Percentiles rank a stretch among this genome's conserved stretches.
These are phyloP conservation scores for Rhinichthys klamathensis DNA, from an alignment of 2,113 vertebrate genomes.

Conservation along the genomic window DNA sequence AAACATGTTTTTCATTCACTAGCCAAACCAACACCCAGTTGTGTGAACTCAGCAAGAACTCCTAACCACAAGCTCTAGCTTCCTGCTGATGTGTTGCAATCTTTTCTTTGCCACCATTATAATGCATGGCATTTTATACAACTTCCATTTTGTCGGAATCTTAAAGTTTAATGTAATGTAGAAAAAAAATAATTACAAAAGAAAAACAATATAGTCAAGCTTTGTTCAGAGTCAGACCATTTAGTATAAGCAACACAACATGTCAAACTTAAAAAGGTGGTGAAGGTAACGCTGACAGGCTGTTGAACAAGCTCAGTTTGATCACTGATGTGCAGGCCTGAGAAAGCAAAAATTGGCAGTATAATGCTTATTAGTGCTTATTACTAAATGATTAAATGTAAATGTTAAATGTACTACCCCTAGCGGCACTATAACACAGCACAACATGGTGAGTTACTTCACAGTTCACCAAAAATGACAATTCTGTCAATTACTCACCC, in stretches of 20 bases:
- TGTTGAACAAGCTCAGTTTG: not conserved
- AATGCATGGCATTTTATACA: not conserved
- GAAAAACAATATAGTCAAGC: not conserved
- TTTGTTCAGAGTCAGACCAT: not conserved
- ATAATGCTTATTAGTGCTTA: not conserved
- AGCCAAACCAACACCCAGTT: constrained; percentile 7
- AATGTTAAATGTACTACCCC: too few species aligned
- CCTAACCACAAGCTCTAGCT: constrained; percentile 51
- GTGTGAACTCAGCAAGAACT: constrained; percentile 46
- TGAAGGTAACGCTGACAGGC: not conserved
- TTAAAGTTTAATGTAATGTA: too few species aligned
- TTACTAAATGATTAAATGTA: too few species aligned
- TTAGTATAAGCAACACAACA: not conserved
- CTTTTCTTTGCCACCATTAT: constrained; percentile 38
- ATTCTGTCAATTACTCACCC: too few species aligned
- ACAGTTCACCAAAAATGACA: too few species aligned
- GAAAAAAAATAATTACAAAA: not conserved
- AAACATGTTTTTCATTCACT: not conserved
- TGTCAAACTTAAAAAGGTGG: not conserved
- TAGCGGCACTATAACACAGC: not conserved
- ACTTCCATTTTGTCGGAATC: too few species aligned
- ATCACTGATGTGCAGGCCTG: not conserved
- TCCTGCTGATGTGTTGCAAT: constrained; percentile 64
- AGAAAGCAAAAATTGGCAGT: not conserved
- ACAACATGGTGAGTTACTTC: too few species aligned